Conservation (phyloP, 2,888 invertebrate species). For the Teleiodes luculella region DNA sequence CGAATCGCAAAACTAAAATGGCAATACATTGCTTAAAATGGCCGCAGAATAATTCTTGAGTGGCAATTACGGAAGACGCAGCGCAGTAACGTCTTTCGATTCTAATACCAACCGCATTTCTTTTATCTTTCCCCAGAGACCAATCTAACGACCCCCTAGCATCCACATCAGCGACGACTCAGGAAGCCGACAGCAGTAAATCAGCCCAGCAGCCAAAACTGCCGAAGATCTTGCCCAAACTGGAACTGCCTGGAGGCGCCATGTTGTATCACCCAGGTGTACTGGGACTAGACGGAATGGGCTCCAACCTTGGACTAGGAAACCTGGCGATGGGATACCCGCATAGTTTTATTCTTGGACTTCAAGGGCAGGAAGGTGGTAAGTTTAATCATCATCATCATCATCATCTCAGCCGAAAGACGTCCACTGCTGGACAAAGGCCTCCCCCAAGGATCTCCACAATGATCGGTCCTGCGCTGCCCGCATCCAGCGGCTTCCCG, state of each 20-base stretch:
- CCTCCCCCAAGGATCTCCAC: no score
- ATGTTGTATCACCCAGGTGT: slow-evolving; percentile 67
- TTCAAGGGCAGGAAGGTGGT: slow-evolving; percentile 74
- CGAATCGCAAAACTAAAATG: no score
- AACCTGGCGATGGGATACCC: slow-evolving; percentile 72
- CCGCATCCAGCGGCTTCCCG: no score
- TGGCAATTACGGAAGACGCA: no score
- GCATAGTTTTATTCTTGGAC: slow-evolving; percentile 69
- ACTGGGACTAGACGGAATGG: slow-evolving; percentile 58
- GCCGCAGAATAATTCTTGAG: no score
- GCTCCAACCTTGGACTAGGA: slow-evolving; percentile 60
- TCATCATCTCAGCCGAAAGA: slow-evolving; percentile 72
- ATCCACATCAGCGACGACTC: slow-evolving; percentile 60
- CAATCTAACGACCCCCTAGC: slow-evolving; percentile 47
- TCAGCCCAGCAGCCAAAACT: slow-evolving; percentile 42
- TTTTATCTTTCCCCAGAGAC: slow-evolving; percentile 43
- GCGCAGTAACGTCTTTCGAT: no score
- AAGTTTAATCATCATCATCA: slow-evolving; percentile 32
- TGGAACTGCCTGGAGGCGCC: slow-evolving; percentile 68
- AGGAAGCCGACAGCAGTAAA: slow-evolving; percentile 65
- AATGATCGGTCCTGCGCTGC: no score
- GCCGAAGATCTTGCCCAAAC: slow-evolving; percentile 60
- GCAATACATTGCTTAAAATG: no score
- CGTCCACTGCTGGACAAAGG: no score
- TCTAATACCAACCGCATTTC: no score